Base-by-base conservation (phyloP, 2,113 vertebrate species). In the Dermatemys mawii region DNA sequence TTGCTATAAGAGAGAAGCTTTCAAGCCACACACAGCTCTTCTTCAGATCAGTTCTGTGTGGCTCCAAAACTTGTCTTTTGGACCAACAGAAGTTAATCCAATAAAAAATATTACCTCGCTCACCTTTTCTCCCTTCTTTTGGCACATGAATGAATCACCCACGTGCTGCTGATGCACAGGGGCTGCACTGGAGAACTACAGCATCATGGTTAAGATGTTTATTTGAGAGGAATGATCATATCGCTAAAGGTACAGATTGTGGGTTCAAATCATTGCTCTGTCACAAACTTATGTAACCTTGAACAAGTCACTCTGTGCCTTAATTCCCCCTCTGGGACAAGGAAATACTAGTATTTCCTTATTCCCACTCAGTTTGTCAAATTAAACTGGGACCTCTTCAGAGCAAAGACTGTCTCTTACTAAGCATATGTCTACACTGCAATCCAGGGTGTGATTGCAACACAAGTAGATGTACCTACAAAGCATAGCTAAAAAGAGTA, bases 261-360 rank as follows among this genome's bases (percentile, higher is more conserved):
- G 8, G 14, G 75, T 38, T 87, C 26, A 48, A 13, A 76, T 14
- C 35, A 19, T 75, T 44, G 48, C 13, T 35, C 8, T 46, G 26
- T 26, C 44, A 82, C 24, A 86, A 13, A 22, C 35, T 89, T 6
- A 6, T 67, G 55, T 14, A 87, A 63, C 24, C 84, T 48, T 24
- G 93, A 19, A 1, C 41, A 53, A 80, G 78, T 38, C 63, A 19
- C 32, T 44, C 81, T 70, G 19, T 29, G 6, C 13, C 78, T 79
- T 7, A 55, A 19, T 50, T 54, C n/a, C 48, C 57, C 57, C 5
- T 2, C 6, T 0, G 0, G 81, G 78, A 26, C 6, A 67, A 83
- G 13, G 22, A 53, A 5, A 70, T 3, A 86, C 8, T 0, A 1
- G 9, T 13, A n/a, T 3, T n/a, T 50, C 29, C 35, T 29, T 90